Percentiles rank a stretch among this genome's conserved stretches.
Conservation (phyloP, 2,113 vertebrate genomes). For the Lethenteron reissneri region DNA sequence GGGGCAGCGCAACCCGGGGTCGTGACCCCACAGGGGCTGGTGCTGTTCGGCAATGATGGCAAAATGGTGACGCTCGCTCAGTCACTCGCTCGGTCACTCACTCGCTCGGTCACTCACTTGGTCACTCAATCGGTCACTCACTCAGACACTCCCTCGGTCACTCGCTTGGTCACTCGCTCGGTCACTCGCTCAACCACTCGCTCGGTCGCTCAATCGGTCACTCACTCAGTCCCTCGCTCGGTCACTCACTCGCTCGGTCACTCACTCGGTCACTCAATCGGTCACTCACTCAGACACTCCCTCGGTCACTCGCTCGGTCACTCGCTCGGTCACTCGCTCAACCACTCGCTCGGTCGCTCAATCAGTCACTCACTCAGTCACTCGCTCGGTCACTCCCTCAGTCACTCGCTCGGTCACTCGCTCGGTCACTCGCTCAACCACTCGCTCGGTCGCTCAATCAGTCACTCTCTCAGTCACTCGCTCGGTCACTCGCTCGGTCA, state of each 20-base stretch:
- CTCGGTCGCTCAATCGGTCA: background rate
- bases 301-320: background rate
- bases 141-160: background rate
- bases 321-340: background rate
- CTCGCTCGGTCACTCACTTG: background rate
- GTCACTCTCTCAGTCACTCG: no score
- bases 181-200: no score
- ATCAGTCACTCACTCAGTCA: no score
- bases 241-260: background rate
- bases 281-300: background rate
- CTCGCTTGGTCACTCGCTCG: background rate
- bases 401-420: background rate
- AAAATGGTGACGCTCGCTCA: conserved; percentile 20
- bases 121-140: background rate
- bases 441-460: background rate
- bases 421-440: background rate
- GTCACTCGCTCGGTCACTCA: background rate
- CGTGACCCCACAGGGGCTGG: conserved; percentile 33
- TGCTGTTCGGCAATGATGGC: conserved; percentile 44
- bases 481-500: background rate
- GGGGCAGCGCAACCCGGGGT: conserved; percentile 29
- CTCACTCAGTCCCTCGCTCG: background rate
- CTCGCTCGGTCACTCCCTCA: background rate
- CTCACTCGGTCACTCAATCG: background rate
- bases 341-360: no score